Evolutionary conservation across 2,888 invertebrate genomes (phyloP).

Genomic region (Erebia epiphron): DNA sequence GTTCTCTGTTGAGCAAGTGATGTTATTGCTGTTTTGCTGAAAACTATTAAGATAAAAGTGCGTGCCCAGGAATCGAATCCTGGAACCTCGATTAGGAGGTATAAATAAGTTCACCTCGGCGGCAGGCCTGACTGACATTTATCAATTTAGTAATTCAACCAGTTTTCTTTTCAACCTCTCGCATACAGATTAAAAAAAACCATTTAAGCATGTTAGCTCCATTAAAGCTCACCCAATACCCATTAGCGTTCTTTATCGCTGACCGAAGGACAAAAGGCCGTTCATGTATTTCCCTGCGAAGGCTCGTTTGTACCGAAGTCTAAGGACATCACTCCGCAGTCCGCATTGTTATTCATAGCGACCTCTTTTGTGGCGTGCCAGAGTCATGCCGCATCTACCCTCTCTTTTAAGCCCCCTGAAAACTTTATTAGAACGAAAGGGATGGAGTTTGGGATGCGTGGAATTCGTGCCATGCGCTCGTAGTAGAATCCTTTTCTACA

Average conservation of each 20-base stretch:
- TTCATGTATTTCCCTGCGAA: constrained; percentile 14
- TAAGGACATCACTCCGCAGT: constrained; percentile 78
- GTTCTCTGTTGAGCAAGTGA: too few relatives aligned
- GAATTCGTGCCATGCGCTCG: constrained; percentile 67
- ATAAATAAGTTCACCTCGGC: too few relatives aligned
- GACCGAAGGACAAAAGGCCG: constrained; percentile 3
- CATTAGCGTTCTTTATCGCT: not conserved
- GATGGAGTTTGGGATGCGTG: constrained; percentile 57
- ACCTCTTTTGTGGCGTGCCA: constrained; percentile 78
- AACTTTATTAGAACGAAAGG: constrained; percentile 43
- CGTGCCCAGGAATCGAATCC: too few relatives aligned
- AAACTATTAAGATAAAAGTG: too few relatives aligned
- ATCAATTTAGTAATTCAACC: too few relatives aligned
- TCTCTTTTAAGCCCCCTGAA: constrained; percentile 49
- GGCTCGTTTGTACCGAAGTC: constrained; percentile 17
- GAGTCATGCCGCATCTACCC: constrained; percentile 74
- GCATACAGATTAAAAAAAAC: too few relatives aligned
- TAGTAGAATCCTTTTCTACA: constrained; percentile 59
- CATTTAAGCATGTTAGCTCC: too few relatives aligned
- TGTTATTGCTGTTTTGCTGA: too few relatives aligned
- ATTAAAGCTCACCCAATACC: too few relatives aligned
- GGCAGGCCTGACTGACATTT: too few relatives aligned
- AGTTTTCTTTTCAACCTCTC: too few relatives aligned
- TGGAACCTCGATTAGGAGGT: too few relatives aligned
- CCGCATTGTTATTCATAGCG: constrained; percentile 82